Evolutionary conservation across 1,140 invertebrate genomes (phyloP).

Genomic region (Ephestia elutella): DNA sequence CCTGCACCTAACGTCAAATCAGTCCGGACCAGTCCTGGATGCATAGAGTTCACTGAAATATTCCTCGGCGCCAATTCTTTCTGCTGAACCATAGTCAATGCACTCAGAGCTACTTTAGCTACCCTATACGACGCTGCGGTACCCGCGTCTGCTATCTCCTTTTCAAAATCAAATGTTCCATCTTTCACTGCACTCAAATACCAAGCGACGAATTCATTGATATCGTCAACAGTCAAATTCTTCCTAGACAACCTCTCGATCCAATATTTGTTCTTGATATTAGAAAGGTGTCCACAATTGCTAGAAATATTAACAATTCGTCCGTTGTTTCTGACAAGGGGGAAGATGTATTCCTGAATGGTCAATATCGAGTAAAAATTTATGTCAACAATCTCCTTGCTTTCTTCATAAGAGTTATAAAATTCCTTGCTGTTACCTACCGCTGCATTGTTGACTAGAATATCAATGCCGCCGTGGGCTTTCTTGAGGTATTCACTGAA

Average conservation of each 20-base stretch:
- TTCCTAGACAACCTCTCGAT: constrained; percentile 70
- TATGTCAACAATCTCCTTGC: constrained; percentile 77
- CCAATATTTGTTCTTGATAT: constrained; percentile 74
- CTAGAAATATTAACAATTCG: constrained; percentile 85
- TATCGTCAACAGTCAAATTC: constrained; percentile 73
- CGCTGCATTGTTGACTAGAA: constrained; percentile 89
- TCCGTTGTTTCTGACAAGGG: constrained; percentile 79
- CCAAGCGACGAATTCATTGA: constrained; percentile 77
- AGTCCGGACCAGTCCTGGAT: constrained; percentile 81
- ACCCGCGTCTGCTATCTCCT: constrained; percentile 73
- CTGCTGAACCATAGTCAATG: constrained; percentile 78
- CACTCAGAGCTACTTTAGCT: constrained; percentile 81
- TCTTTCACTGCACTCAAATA: constrained; percentile 74
- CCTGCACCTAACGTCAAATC: constrained; percentile 82
- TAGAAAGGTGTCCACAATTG: constrained; percentile 76
- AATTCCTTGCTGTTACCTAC: constrained; percentile 77
- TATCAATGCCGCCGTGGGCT: constrained; percentile 82
- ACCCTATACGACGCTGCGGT: constrained; percentile 76
- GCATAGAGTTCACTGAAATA: constrained; percentile 79
- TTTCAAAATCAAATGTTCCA: constrained; percentile 52
- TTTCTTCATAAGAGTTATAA: constrained; percentile 77
- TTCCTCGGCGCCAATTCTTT: constrained; percentile 74
- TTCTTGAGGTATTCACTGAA: constrained; percentile 76
- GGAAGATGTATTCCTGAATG: constrained; percentile 80
- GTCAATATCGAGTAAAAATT: constrained; percentile 80